A percentile compares a stretch with the other conserved stretches of the same genome.
Conservation (phyloP, 2,113 vertebrate genomes). For the Oryzias melastigma region DNA sequence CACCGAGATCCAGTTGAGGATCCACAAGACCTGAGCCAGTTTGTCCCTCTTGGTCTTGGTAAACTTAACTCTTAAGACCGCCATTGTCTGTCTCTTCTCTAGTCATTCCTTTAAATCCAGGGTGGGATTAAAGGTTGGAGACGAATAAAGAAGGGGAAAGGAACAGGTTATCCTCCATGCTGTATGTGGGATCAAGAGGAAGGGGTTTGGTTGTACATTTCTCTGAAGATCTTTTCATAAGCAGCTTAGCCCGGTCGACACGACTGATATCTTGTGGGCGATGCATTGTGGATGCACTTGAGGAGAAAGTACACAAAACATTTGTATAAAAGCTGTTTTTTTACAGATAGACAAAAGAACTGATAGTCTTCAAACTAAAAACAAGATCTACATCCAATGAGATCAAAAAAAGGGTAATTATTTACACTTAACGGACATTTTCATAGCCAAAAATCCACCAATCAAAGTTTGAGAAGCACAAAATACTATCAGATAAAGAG, state of each 20-base stretch:
- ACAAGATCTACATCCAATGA: too few species aligned
- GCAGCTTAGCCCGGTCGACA: conserved; percentile 58
- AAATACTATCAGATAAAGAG: too few species aligned
- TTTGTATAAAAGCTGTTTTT: neutral
- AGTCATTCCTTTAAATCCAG: conserved; percentile 24
- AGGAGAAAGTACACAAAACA: conserved; percentile 7
- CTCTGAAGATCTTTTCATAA: conserved; percentile 57
- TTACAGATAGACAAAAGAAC: too few species aligned
- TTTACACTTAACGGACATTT: too few species aligned
- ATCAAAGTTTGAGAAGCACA: too few species aligned
- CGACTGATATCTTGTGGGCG: conserved; percentile 40
- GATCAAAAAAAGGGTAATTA: too few species aligned
- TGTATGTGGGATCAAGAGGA: conserved; percentile 15
- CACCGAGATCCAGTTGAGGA: conserved; percentile 88
- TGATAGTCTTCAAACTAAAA: too few species aligned
- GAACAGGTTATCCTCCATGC: conserved; percentile 43
- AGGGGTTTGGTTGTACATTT: conserved; percentile 28
- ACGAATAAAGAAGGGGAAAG: conserved; percentile 36
- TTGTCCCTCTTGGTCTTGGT: conserved; percentile 85
- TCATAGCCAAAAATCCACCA: too few species aligned
- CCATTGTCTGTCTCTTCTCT: conserved; percentile 66
- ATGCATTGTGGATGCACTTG: conserved; percentile 43
- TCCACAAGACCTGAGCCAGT: conserved; percentile 86
- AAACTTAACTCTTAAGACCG: conserved; percentile 85
- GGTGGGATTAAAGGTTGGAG: conserved; percentile 43